Conservation (phyloP, 2,888 invertebrate genomes). For the Laspeyria flexula region DNA sequence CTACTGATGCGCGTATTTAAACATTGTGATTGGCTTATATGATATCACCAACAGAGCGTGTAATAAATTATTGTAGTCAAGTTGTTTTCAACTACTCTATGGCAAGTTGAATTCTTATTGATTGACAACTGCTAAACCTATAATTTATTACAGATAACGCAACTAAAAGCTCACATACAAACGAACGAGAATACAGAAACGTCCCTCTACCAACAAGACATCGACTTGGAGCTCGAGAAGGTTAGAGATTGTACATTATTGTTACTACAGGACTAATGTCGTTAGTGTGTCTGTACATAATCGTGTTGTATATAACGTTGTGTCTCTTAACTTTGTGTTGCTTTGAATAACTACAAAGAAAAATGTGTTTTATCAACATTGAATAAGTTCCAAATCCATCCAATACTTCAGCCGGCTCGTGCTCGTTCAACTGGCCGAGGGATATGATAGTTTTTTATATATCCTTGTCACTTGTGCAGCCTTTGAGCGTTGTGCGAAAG, state of each 20-base stretch:
- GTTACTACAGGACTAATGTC: slow-evolving; percentile 3
- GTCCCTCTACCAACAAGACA: slow-evolving; percentile 84
- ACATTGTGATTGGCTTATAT: no score
- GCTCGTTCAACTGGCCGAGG: no score
- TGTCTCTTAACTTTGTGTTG: slow-evolving; percentile 34
- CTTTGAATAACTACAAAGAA: slow-evolving; percentile 13
- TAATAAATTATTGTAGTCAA: no score
- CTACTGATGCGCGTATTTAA: no score
- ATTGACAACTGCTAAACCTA: neutral
- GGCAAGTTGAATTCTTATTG: neutral
- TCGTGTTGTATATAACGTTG: slow-evolving; percentile 21
- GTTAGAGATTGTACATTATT: slow-evolving; percentile 55
- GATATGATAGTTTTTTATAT: no score
- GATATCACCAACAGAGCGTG: no score
- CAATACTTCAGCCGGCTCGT: no score
- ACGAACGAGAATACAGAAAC: slow-evolving; percentile 74
- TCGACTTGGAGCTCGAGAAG: slow-evolving; percentile 82
- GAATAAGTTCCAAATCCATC: no score
- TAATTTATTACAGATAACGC: slow-evolving; percentile 68
- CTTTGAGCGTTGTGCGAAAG: no score
- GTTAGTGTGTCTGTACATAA: slow-evolving; percentile 2
- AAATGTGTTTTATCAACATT: no score
- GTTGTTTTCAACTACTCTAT: no score
- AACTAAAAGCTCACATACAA: slow-evolving; percentile 84
- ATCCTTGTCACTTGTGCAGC: no score